A percentile compares a stretch with the other conserved stretches of the same genome.
Evolutionary conservation across 2,797 vertebrate species (phyloP).

Genomic region (Alfaro cultratus): DNA sequence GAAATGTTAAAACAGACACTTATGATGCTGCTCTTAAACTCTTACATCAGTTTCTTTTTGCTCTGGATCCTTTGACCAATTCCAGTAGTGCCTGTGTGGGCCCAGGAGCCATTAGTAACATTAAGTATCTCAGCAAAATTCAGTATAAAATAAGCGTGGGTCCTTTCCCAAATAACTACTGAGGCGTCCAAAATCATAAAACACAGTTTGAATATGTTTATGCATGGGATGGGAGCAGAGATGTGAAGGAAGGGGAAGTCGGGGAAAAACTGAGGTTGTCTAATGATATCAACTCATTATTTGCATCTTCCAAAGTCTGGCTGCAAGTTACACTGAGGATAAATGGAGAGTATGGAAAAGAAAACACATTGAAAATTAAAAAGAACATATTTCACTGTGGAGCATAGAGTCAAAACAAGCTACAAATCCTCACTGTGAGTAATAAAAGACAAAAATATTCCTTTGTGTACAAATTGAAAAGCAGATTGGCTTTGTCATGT

Average conservation of each 20-base stretch:
- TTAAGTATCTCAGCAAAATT: background rate
- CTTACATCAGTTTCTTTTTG: background rate
- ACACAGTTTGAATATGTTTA: background rate
- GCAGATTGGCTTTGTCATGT: background rate
- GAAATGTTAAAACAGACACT: background rate
- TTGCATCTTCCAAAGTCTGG: background rate
- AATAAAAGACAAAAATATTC: background rate
- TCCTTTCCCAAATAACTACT: background rate
- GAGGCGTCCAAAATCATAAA: background rate
- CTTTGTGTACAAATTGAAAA: background rate
- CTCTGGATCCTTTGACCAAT: background rate
- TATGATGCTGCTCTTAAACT: background rate
- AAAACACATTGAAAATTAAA: background rate
- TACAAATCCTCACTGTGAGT: background rate
- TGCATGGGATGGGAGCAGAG: background rate
- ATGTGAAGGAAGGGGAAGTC: background rate
- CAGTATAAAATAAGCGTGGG: background rate
- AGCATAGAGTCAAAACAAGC: background rate
- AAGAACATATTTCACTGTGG: conserved; percentile 4
- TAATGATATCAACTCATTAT: conserved; percentile 11
- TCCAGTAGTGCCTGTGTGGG: background rate
- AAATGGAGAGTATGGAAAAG: background rate
- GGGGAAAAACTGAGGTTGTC: background rate
- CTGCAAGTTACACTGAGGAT: background rate
- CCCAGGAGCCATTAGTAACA: background rate